A percentile compares a stretch with the other conserved stretches of the same genome.
Evolutionary conservation across 2,113 vertebrate species (phyloP).

Genomic region (Procavia capensis): DNA sequence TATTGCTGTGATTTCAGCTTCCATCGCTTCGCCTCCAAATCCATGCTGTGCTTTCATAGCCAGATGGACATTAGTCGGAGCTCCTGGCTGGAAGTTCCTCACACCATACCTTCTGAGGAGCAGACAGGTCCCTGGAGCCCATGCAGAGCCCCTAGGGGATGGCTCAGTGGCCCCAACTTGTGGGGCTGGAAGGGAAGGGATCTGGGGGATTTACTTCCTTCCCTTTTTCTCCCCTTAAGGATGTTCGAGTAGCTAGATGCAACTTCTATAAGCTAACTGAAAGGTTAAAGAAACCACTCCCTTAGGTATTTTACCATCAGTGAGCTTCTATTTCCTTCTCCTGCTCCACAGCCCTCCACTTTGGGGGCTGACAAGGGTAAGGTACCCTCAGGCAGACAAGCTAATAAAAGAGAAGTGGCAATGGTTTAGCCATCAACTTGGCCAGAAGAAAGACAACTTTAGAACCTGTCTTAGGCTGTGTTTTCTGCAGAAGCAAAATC

Average conservation of each 20-base stretch:
- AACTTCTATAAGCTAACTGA: background rate
- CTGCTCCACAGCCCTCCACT: background rate
- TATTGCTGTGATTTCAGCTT: background rate
- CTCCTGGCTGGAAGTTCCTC: background rate
- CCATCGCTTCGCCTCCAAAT: background rate
- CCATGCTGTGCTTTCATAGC: background rate
- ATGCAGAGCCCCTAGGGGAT: background rate
- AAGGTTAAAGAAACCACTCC: background rate
- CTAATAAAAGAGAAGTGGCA: background rate
- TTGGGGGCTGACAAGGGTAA: background rate
- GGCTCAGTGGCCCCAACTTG: background rate
- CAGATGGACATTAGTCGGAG: background rate
- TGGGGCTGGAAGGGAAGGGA: background rate
- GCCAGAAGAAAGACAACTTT: background rate
- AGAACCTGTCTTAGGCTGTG: background rate
- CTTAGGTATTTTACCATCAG: background rate
- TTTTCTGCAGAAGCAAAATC: too few relatives aligned
- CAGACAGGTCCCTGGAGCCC: background rate
- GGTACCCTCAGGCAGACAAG: background rate
- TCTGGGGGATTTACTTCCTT: background rate
- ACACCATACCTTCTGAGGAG: background rate
- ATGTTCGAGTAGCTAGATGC: background rate
- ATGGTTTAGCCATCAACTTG: background rate
- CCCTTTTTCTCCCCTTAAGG: background rate
- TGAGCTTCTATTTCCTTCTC: background rate